Base-by-base conservation (phyloP, 92 coral and sea anemone genomes). In the Palythoa grandis region DNA sequence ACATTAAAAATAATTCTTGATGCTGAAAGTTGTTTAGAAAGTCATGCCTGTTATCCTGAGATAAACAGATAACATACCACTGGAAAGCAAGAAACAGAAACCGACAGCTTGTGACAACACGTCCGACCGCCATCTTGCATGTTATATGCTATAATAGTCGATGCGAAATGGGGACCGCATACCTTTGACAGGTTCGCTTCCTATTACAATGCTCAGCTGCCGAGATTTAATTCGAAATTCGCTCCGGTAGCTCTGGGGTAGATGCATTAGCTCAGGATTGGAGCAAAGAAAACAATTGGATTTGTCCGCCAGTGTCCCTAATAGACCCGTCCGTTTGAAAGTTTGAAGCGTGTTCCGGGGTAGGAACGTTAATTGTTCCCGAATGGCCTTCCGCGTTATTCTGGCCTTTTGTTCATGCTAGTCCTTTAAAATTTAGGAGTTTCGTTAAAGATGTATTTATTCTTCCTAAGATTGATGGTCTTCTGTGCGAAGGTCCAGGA, bases 351-450 rank as follows among this genome's bases (percentile, higher is more conserved):
- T 7, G 6, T 37, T 1, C 8, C 6, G 86, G 86, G 16, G 53
- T 12, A 29, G 86, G 90, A 39, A 87, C 80, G 5, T 39, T 67
- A 12, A 53, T 78, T 70, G 65, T 75, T 20, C 91, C 87, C 1
- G 87, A 88, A 43, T 88, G 87, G 87, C 87, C 80, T 29, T 88
- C 88, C 25, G 71, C 84, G 56, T 11, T 73, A n/a, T 88, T 83
- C 35, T 83, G 83, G 83, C 88, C 88, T 4, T 74, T 70, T 58
- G 63, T 83, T 48, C 82, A 37, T 82, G 47, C 70, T 40, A 48
- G 65, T 11, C 68, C 77, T 17, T 23, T 20, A 48, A 3, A 43
- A 47, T 79, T 83, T 52, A 19, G 48, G 23, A 14, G 48, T 6
- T 83, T 58, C 12, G 76, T 63, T 74, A 88, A 75, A 48, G 83